Evolutionary conservation across 2,113 vertebrate genomes (phyloP).

Genomic region (Periophthalmus modestus): DNA sequence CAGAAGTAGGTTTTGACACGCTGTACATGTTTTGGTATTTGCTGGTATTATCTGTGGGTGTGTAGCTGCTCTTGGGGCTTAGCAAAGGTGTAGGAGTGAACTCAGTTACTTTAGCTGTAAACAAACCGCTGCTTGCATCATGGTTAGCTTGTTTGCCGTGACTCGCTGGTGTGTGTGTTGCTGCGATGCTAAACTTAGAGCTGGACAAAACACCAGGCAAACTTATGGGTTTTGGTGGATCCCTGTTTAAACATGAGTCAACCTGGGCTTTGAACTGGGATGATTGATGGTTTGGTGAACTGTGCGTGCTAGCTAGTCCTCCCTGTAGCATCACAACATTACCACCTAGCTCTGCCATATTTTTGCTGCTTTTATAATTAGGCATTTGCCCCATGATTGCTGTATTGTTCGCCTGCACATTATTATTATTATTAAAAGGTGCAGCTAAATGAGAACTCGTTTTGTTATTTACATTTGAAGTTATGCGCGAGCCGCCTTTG

Average conservation of each 20-base stretch:
- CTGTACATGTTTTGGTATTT: slow-evolving; percentile 28
- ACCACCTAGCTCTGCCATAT: slow-evolving; percentile 26
- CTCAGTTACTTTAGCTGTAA: slow-evolving; percentile 25
- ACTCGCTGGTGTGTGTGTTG: slow-evolving; percentile 20
- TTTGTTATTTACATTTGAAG: slow-evolving; percentile 18
- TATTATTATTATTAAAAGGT: slow-evolving; percentile 23
- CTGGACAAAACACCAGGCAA: slow-evolving; percentile 21
- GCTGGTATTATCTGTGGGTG: slow-evolving; percentile 34
- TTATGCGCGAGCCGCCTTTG: slow-evolving; percentile 26
- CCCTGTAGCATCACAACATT: slow-evolving; percentile 36
- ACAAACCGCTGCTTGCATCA: slow-evolving; percentile 30
- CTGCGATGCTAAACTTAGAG: slow-evolving; percentile 49
- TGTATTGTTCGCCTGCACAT: slow-evolving; percentile 31
- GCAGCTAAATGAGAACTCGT: slow-evolving; percentile 19
- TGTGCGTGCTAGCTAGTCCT: slow-evolving; percentile 11
- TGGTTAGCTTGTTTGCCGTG: slow-evolving; percentile 25
- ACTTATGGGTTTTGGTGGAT: slow-evolving; percentile 38
- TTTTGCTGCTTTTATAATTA: slow-evolving; percentile 37
- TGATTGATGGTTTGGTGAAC: slow-evolving; percentile 30
- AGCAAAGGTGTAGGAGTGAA: slow-evolving; percentile 21
- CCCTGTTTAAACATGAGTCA: slow-evolving; percentile 29
- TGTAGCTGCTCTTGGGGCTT: slow-evolving; percentile 26
- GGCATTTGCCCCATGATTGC: slow-evolving; percentile 23
- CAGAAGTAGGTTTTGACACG: slow-evolving; percentile 20
- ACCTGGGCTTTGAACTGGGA: slow-evolving; percentile 16